Percentiles rank a stretch among this genome's conserved stretches.
phyloP scores from a whole-genome alignment of 2,797 vertebrate genomes.

The Sternotherus odoratus region DNA sequence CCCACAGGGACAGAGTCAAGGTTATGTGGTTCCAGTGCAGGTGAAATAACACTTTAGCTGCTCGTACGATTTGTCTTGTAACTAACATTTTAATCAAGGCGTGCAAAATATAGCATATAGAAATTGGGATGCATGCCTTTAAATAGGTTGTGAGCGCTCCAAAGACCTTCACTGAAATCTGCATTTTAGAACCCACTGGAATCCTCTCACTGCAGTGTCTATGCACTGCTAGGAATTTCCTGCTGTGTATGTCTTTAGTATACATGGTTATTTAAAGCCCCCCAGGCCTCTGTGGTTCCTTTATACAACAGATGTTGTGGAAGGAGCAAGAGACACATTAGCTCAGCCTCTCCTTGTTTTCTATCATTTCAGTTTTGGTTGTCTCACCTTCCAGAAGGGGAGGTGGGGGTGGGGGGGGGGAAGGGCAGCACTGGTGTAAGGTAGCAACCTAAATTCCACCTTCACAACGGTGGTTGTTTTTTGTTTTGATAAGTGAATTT shows the following conservation, averaged over 20 bases:
- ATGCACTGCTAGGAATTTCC: no score
- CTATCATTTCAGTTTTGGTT: background rate
- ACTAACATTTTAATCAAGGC: no score
- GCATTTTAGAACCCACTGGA: background rate
- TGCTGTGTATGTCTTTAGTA: fast-evolving
- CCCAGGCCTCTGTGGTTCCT: background rate
- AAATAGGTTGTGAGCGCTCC: background rate
- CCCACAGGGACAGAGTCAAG: no score
- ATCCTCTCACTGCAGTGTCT: no score
- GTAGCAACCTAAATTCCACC: background rate
- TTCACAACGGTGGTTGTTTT: background rate
- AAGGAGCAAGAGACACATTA: background rate
- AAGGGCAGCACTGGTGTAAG: background rate
- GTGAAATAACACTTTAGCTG: no score
- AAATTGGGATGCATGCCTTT: background rate
- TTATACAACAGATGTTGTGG: background rate
- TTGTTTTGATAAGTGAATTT: background rate
- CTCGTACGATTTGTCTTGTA: no score
- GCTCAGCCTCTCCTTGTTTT: background rate
- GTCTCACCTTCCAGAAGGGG: background rate
- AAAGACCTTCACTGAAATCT: background rate
- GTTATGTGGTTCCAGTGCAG: no score
- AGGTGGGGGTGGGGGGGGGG: background rate
- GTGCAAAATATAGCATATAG: no score
- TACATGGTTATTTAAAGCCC: fast-evolving